Evolutionary conservation across 2,113 vertebrate species (phyloP).

Genomic region (Dolichotis patagonum): DNA sequence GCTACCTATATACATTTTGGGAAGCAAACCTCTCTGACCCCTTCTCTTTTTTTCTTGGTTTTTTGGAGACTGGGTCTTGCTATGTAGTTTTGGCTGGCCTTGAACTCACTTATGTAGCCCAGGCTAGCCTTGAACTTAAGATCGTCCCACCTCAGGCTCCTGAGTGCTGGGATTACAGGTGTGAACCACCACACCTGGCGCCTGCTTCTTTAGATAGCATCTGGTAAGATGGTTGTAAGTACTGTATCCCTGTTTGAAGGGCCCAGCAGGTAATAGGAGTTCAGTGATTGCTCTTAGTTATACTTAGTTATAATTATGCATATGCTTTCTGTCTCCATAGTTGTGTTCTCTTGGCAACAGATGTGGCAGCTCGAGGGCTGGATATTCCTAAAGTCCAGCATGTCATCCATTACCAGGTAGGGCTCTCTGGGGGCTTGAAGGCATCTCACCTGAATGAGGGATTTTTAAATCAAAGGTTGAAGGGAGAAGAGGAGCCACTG

Average conservation of each 20-base stretch:
- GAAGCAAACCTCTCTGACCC: neutral
- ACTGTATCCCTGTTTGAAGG: neutral
- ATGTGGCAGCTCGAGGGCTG: constrained; percentile 97
- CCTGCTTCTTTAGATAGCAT: neutral
- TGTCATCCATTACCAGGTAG: constrained; percentile 98
- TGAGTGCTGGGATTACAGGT: neutral
- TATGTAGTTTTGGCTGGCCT: neutral
- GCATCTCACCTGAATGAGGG: neutral
- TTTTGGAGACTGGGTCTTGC: neutral
- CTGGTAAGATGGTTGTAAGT: neutral
- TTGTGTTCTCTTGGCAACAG: constrained; percentile 96
- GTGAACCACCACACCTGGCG: neutral
- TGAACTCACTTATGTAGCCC: neutral
- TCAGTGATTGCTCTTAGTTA: neutral
- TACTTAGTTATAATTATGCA: neutral
- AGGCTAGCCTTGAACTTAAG: neutral
- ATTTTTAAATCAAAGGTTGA: neutral
- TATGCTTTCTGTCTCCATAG: constrained; percentile 84
- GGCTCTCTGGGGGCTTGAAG: neutral
- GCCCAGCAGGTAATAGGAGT: neutral
- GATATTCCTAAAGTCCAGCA: constrained; percentile 97
- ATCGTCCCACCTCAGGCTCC: neutral
- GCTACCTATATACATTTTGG: neutral
- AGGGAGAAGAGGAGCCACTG: neutral
- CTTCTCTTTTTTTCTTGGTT: neutral